These are phyloP conservation scores for Torymus texanus DNA, from an alignment of 2,888 invertebrate species.

Conservation along the genomic window DNA sequence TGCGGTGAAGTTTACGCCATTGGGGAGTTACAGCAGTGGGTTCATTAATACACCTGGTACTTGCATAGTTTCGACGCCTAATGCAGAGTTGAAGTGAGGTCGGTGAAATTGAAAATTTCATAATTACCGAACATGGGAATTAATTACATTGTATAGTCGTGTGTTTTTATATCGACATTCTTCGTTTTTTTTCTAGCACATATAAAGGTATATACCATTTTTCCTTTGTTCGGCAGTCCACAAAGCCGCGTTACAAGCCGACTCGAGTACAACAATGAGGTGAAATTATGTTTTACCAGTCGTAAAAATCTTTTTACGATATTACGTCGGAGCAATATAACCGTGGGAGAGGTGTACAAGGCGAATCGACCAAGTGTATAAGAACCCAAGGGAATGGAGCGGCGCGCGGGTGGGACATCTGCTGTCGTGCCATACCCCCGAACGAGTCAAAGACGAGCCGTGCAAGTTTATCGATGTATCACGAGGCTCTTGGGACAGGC, in stretches of 20 bases:
- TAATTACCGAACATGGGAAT: too few relatives aligned
- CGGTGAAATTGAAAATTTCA: too few relatives aligned
- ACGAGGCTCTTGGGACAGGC: constrained; percentile 25
- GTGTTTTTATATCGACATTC: too few relatives aligned
- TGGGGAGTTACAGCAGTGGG: too few relatives aligned
- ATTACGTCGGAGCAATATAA: constrained; percentile 16
- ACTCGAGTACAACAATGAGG: constrained; percentile 13
- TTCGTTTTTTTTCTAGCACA: too few relatives aligned
- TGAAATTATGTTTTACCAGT: constrained; percentile 3
- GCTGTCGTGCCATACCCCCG: neutral
- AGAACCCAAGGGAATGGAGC: constrained; percentile 22
- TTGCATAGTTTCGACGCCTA: too few relatives aligned
- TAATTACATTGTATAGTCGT: too few relatives aligned
- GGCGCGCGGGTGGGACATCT: constrained; percentile 9
- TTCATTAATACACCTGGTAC: too few relatives aligned
- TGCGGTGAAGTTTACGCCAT: too few relatives aligned
- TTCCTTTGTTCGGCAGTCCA: neutral
- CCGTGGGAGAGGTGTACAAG: neutral
- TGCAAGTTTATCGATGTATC: constrained; percentile 47
- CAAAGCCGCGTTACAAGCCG: neutral
- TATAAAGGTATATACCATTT: too few relatives aligned
- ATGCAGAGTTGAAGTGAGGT: too few relatives aligned
- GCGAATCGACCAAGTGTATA: constrained; percentile 12
- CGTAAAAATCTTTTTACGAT: constrained; percentile 39
- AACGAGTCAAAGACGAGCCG: constrained; percentile 28